phyloP scores from a whole-genome alignment of 2,888 invertebrate species.

The Anodontia alba region DNA sequence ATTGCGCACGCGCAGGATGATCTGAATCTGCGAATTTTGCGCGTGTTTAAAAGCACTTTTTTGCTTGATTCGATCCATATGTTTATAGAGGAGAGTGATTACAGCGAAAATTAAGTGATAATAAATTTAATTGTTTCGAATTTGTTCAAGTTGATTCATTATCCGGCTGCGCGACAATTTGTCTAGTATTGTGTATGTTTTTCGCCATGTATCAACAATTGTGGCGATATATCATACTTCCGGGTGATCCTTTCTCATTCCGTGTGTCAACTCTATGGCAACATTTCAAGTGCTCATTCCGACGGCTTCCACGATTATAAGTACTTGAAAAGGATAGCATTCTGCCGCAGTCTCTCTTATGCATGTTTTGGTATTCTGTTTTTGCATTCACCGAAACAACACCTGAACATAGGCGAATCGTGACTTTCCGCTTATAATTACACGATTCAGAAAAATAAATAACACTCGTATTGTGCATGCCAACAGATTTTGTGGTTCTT shows the following conservation, averaged over 20 bases:
- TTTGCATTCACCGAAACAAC: no score
- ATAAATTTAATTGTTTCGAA: slow-evolving; percentile 55
- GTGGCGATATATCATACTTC: slow-evolving; percentile 8
- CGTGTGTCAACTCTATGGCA: background rate
- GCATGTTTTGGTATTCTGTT: background rate
- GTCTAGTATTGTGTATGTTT: slow-evolving; percentile 1
- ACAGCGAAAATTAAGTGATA: slow-evolving; percentile 44
- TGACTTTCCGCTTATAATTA: no score
- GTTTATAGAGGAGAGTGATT: slow-evolving; percentile 31
- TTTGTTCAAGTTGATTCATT: slow-evolving; percentile 19
- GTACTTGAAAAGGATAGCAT: background rate
- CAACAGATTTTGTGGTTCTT: no score
- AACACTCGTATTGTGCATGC: no score
- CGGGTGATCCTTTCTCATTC: slow-evolving; percentile 5
- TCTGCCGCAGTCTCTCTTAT: background rate
- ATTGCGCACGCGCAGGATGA: no score
- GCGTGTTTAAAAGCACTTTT: no score
- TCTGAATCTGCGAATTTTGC: no score
- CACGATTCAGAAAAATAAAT: no score
- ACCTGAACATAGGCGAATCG: no score
- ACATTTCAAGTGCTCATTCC: background rate
- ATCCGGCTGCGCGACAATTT: background rate
- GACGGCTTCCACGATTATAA: background rate
- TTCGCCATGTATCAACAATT: slow-evolving; percentile 5
- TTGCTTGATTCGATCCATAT: no score